A percentile compares a stretch with the other conserved stretches of the same genome.
Conservation (phyloP, 2,888 invertebrate genomes). For the Noctua janthe region DNA sequence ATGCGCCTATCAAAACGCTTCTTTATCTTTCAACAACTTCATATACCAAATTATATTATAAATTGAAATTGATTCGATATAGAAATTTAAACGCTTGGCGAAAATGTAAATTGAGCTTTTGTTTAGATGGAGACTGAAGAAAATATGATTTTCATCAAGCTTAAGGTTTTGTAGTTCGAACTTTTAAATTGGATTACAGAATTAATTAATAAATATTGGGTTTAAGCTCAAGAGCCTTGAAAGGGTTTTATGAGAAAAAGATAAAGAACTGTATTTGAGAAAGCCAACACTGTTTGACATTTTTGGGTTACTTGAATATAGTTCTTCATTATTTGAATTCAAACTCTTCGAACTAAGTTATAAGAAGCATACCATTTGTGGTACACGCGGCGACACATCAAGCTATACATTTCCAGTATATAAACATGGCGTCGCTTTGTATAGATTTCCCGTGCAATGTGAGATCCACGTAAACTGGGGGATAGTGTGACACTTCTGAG, state of each 20-base stretch:
- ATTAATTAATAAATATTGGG: constrained; percentile 31
- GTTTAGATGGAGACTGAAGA: constrained; percentile 20
- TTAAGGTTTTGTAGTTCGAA: constrained; percentile 22
- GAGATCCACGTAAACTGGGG: no score
- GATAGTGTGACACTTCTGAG: neutral
- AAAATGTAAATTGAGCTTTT: constrained; percentile 37
- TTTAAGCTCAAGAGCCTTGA: neutral
- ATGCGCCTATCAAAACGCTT: neutral
- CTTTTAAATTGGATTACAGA: constrained; percentile 47
- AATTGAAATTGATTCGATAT: constrained; percentile 49
- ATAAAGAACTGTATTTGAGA: neutral
- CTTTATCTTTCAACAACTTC: neutral
- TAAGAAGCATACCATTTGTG: neutral
- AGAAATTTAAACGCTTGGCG: constrained; percentile 32
- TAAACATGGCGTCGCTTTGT: no score
- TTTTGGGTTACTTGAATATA: neutral
- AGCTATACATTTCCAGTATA: no score
- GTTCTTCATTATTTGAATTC: neutral
- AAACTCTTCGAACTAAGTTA: neutral
- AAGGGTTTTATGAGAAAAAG: constrained; percentile 6
- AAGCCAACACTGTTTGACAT: neutral
- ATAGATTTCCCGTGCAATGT: no score
- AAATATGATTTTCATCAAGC: constrained; percentile 48
- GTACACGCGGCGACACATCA: neutral
- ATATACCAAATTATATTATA: constrained; percentile 17